Evolutionary conservation across 1,140 invertebrate species (phyloP), one percentile per base, ranked within the genome.

Genomic region (Drosophila mojavensis): DNA sequence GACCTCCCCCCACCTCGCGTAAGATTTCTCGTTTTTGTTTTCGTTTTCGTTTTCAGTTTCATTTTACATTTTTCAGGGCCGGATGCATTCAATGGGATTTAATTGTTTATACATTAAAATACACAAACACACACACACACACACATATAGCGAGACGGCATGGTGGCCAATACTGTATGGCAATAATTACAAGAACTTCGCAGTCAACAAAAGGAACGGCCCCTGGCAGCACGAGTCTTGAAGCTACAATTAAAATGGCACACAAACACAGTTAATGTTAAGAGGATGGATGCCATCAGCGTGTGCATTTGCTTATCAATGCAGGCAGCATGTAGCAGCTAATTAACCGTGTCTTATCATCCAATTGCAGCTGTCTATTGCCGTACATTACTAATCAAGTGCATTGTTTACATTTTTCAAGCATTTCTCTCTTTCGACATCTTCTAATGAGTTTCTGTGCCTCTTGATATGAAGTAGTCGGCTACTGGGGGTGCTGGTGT

Each of bases 311-410:
- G 61, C 66, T 81, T 85, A 85, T 85, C 81, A 60, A 28, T 50
- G 48, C 64, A 51, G 63, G 45, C 64, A 51, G 63, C 56, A 41
- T 75, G 67, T 63, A 60, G 70, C 69, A 63, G 78, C 78, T 86
- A 85, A 86, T 86, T 86, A 79, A 70, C 75, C 68, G 66, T 79
- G 79, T 83, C 83, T 88, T 86, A 88, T 86, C 82, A 70, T 59
- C 65, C 65, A 69, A 76, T 79, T 83, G 79, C 76, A 76, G 75
- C 77, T 70, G 82, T 76, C 66, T 60, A 47, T 77, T 66, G 54
- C 56, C 61, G 55, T 54, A 88, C 83, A 86, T 65, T 64, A 79
- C 68, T 78, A 86, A 86, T 86, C 79, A 86, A 88, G 68, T 76
- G 53, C 61, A 62, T 73, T 86, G 82, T 83, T 88, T 88, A 75